Conservation (phyloP, 1,140 invertebrate species). For the Octopus sinensis region DNA sequence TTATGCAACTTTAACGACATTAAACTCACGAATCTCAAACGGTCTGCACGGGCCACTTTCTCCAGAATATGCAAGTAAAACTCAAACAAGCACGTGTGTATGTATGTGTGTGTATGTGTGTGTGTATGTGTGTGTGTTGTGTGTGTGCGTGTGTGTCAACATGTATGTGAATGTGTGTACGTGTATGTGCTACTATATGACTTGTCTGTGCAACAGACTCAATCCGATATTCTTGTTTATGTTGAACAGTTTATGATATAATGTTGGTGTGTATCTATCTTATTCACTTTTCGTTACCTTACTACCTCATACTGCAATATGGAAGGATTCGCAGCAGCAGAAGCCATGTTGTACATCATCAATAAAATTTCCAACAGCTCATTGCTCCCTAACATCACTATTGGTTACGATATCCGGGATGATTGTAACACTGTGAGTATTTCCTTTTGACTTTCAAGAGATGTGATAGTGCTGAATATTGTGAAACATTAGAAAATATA, state of each 20-base stretch:
- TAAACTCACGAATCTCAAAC: too few relatives aligned
- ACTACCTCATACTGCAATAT: too few relatives aligned
- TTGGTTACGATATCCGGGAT: slow-evolving; percentile 9
- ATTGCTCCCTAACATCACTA: background rate
- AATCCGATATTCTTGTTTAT: background rate
- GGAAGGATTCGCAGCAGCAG: background rate
- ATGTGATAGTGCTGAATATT: too few relatives aligned
- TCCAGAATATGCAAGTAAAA: too few relatives aligned
- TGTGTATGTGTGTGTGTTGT: background rate
- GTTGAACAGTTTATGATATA: background rate
- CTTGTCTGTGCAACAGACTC: background rate
- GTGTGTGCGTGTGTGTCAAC: background rate
- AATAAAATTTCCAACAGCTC: background rate
- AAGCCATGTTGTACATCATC: background rate
- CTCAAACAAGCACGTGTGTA: too few relatives aligned
- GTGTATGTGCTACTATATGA: background rate
- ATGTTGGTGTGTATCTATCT: background rate
- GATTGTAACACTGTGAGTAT: background rate
- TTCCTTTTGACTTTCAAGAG: background rate
- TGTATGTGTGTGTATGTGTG: background rate
- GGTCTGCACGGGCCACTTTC: too few relatives aligned
- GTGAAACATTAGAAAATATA: too few relatives aligned
- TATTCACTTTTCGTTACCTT: background rate
- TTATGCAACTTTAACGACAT: too few relatives aligned
- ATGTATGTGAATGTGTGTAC: background rate